phyloP scores from a whole-genome alignment of 2,797 vertebrate genomes.

The Neostethus bicornis region DNA sequence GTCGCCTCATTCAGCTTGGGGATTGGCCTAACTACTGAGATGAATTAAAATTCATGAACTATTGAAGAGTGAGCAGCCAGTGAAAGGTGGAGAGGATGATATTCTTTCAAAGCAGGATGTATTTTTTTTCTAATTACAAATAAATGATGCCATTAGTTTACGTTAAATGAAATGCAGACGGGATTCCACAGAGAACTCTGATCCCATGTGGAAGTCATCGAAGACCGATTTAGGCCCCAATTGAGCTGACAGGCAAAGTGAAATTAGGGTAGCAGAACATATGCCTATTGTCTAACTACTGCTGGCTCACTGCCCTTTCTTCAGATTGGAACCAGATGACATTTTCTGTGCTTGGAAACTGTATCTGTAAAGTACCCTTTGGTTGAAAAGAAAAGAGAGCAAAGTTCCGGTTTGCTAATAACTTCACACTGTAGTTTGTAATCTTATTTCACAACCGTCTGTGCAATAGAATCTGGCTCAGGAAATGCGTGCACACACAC shows the following conservation, averaged over 20 bases:
- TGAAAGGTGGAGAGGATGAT: conserved; percentile 45
- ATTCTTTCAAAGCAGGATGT: conserved; percentile 58
- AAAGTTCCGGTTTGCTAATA: conserved; percentile 31
- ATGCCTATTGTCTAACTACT: conserved; percentile 37
- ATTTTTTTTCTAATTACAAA: conserved; percentile 71
- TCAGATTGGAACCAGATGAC: conserved; percentile 30
- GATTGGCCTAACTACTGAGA: conserved; percentile 66
- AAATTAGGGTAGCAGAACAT: conserved; percentile 52
- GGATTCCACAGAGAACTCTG: conserved; percentile 60
- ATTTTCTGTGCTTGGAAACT: conserved; percentile 26
- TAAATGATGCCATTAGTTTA: conserved; percentile 73
- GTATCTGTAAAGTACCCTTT: conserved; percentile 36
- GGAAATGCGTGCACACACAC: conserved; percentile 34
- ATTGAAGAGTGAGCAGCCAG: conserved; percentile 68
- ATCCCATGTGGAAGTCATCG: conserved; percentile 72
- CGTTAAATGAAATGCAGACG: conserved; percentile 71
- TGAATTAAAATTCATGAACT: conserved; percentile 80
- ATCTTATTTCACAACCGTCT: conserved; percentile 34
- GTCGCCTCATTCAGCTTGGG: conserved; percentile 67
- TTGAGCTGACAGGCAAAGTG: conserved; percentile 57
- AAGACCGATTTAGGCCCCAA: conserved; percentile 58
- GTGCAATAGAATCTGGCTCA: conserved; percentile 21
- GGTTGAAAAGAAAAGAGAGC: conserved; percentile 10
- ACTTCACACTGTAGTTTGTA: conserved; percentile 30
- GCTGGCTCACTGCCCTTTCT: conserved; percentile 41